Conservation (phyloP, 2,113 vertebrate genomes). For the Brachionichthys hirsutus region DNA sequence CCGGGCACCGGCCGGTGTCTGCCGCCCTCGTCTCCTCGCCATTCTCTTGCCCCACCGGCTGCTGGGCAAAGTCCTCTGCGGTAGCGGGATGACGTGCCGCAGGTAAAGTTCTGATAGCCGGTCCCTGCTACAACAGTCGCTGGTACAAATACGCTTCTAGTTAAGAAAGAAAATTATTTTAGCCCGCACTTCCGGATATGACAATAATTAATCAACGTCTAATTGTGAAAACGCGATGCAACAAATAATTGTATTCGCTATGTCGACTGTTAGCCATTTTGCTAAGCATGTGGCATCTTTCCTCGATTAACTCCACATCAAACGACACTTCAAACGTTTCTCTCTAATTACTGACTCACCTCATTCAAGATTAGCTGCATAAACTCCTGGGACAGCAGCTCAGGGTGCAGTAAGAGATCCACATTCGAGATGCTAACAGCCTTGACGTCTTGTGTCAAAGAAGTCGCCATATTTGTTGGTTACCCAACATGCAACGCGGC, state of each 20-base stretch:
- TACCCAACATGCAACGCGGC: conserved; percentile 45
- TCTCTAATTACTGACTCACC: conserved; percentile 54
- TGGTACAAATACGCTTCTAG: conserved; percentile 85
- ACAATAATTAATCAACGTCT: not conserved
- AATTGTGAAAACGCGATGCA: not conserved
- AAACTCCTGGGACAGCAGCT: conserved; percentile 76
- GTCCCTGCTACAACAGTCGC: conserved; percentile 80
- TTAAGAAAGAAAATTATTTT: conserved; percentile 40
- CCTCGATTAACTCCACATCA: not conserved
- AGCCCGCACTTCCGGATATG: fast-evolving
- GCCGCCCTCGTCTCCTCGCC: conserved; percentile 81
- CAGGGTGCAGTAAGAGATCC: conserved; percentile 76
- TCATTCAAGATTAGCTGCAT: conserved; percentile 68
- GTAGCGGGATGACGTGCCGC: conserved; percentile 91
- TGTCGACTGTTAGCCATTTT: conserved; percentile 7
- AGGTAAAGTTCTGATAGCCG: conserved; percentile 88
- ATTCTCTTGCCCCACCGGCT: conserved; percentile 90
- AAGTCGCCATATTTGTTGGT: conserved; percentile 70
- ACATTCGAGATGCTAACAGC: conserved; percentile 24
- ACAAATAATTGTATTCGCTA: not conserved
- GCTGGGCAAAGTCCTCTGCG: conserved; percentile 87
- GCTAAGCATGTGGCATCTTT: not conserved
- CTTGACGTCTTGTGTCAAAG: conserved; percentile 33
- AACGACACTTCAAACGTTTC: not conserved
- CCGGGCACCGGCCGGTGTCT: conserved; percentile 8